Conservation (phyloP, 2,797 vertebrate species). For the Pseudotriccus pelzelni region DNA sequence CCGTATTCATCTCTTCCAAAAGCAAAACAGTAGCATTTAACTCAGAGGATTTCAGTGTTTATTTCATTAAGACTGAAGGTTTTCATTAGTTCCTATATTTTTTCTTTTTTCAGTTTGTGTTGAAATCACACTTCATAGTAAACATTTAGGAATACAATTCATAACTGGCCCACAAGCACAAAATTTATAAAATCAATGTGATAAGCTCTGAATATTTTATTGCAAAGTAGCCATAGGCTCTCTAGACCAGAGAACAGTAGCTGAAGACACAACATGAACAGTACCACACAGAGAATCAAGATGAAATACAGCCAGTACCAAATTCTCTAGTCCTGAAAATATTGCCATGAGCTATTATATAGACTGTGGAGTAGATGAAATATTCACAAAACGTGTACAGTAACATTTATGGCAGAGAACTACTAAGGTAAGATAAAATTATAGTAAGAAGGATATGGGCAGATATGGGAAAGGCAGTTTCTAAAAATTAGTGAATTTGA, state of each 20-base stretch:
- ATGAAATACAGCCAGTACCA: background rate
- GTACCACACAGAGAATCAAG: background rate
- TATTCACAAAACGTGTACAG: background rate
- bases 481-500: constrained; percentile 5
- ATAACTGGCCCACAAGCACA: background rate
- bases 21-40: background rate
- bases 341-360: background rate
- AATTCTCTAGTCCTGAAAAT: background rate
- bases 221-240: background rate
- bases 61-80: background rate
- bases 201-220: background rate
- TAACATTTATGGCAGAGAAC: background rate
- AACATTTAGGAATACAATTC: background rate
- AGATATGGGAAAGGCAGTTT: background rate
- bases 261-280: background rate
- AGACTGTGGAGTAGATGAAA: background rate
- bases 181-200: background rate
- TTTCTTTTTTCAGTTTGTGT: background rate
- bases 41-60: background rate
- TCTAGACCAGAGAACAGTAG: background rate
- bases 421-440: background rate
- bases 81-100: background rate
- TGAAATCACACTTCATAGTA: background rate
- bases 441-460: background rate
- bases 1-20: background rate